Conservation (phyloP, 2,797 vertebrate genomes). For the Emydoidea blandingii region DNA sequence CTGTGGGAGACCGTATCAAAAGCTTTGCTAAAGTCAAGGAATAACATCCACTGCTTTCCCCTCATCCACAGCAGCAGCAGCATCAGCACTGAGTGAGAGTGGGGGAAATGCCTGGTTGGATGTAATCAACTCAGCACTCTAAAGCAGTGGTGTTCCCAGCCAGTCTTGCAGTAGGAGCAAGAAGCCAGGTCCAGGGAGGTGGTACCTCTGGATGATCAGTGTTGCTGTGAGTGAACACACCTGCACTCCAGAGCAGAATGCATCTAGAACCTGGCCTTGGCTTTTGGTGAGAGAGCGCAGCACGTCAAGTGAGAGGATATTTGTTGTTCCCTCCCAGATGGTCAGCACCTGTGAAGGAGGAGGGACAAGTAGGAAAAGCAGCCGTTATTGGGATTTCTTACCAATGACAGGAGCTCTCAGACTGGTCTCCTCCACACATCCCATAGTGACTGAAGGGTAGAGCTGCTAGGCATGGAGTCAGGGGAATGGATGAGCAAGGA, state of each 20-base stretch:
- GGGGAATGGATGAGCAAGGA: not conserved
- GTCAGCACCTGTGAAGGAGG: slow-evolving; percentile 82
- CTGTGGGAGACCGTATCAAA: too few species aligned
- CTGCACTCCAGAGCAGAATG: slow-evolving; percentile 81
- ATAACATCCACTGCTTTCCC: too few species aligned
- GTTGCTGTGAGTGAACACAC: slow-evolving; percentile 65
- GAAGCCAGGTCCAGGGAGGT: not conserved
- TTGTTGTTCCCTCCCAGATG: slow-evolving; percentile 92
- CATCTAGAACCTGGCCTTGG: slow-evolving; percentile 81
- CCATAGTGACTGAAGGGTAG: not conserved
- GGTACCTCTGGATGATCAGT: fast-evolving
- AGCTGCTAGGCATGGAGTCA: not conserved
- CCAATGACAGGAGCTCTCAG: not conserved
- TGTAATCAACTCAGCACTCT: not conserved
- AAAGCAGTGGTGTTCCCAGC: fast-evolving
- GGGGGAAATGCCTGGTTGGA: not conserved
- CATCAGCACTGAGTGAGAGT: too few species aligned
- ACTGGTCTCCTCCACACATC: not conserved
- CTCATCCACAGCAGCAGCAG: too few species aligned
- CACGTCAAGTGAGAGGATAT: slow-evolving; percentile 87
- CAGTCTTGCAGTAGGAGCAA: not conserved
- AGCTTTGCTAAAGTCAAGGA: too few species aligned
- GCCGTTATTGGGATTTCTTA: not conserved
- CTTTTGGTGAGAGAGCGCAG: slow-evolving; percentile 84
- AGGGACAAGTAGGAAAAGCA: not conserved